These are phyloP conservation scores for Stramonita haemastoma DNA, from an alignment of 2,888 invertebrate species.

Conservation along the genomic window DNA sequence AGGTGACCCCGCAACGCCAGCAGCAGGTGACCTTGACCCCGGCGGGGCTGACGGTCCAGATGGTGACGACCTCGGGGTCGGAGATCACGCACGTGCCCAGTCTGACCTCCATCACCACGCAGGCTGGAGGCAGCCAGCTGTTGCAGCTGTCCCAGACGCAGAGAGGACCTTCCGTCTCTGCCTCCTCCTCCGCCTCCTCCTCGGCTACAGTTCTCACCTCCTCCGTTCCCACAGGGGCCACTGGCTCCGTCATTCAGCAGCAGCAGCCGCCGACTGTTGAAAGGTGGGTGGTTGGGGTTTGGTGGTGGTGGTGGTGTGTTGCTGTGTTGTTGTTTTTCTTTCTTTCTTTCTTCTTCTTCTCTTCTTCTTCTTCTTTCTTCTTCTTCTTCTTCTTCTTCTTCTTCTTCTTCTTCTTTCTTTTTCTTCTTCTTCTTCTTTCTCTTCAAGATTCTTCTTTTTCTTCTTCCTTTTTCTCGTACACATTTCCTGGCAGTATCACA, in stretches of 20 bases:
- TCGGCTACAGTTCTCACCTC: conserved; percentile 37
- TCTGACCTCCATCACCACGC: conserved; percentile 30
- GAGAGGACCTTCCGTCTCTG: not conserved
- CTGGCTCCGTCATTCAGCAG: conserved; percentile 35
- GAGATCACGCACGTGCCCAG: conserved; percentile 48
- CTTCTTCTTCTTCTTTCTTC: no score
- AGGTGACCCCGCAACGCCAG: conserved; percentile 67
- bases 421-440: no score
- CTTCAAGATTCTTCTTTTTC: no score
- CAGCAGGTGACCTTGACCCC: conserved; percentile 54
- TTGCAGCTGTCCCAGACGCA: conserved; percentile 36
- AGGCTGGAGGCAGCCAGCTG: conserved; percentile 31
- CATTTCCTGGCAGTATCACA: no score
- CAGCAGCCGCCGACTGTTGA: conserved; percentile 9
- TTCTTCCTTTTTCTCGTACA: no score
- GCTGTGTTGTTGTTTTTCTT: no score
- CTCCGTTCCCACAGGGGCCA: conserved; percentile 30
- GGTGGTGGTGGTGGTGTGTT: no score
- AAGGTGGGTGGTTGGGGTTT: not conserved
- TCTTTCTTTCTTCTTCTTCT: no score
- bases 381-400: no score
- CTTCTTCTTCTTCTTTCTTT: no score
- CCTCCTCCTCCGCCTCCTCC: conserved; percentile 4
- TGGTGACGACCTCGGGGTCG: conserved; percentile 40
- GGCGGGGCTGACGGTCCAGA: conserved; percentile 47